phyloP scores from a whole-genome alignment of 2,113 vertebrate species.

The Eira barbara region DNA sequence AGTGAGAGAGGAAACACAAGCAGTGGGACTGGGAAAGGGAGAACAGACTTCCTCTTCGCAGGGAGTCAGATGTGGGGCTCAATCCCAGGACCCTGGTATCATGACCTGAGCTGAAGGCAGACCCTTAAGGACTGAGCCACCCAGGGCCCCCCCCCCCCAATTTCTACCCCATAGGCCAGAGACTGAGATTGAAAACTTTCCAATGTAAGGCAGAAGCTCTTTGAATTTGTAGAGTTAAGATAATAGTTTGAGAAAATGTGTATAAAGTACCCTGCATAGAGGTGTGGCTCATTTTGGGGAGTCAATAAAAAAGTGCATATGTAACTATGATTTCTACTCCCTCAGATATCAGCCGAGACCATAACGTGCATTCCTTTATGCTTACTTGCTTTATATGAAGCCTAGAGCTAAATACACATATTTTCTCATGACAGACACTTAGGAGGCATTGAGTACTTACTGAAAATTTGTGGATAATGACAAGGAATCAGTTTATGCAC shows the following conservation, averaged over 20 bases:
- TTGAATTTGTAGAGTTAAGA: neutral
- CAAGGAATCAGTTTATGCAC: neutral
- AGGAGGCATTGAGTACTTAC: neutral
- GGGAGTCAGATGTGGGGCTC: too few species aligned
- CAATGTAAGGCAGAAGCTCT: neutral
- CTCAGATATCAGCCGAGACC: neutral
- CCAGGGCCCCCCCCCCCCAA: neutral
- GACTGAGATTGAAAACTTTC: neutral
- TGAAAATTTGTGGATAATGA: neutral
- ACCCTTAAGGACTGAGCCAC: too few species aligned
- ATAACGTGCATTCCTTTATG: accelerated
- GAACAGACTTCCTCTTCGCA: too few species aligned
- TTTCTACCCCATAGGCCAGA: neutral
- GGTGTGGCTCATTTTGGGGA: neutral
- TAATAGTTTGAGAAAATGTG: neutral
- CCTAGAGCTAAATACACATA: neutral
- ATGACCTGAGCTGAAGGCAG: too few species aligned
- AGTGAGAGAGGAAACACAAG: too few species aligned
- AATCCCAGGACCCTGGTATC: too few species aligned
- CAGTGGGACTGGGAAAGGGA: too few species aligned
- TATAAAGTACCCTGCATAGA: neutral
- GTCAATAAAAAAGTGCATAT: neutral
- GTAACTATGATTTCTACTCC: neutral
- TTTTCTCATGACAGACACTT: neutral
- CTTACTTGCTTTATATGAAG: neutral